A percentile compares a stretch with the other conserved stretches of the same genome.
Evolutionary conservation across 92 coral and sea anemone genomes (phyloP).

Genomic region (Plumapathes pennacea): DNA sequence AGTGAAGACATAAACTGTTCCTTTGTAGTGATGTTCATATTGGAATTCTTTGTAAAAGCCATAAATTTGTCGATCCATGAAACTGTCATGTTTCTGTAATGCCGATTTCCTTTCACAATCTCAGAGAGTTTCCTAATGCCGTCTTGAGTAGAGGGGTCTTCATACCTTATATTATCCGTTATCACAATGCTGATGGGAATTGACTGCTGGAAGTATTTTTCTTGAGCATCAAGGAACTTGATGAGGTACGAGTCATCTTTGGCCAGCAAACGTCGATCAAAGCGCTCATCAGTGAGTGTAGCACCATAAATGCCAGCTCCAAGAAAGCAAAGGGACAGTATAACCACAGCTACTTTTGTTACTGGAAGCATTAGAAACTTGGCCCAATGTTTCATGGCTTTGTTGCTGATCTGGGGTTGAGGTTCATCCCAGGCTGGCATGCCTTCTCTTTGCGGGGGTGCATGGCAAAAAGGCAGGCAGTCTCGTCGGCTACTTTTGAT

Average conservation of each 20-base stretch:
- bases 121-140: slow-evolving; percentile 48
- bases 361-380: slow-evolving; percentile 41
- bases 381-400: slow-evolving; percentile 59
- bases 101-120: slow-evolving; percentile 42
- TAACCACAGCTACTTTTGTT: slow-evolving; percentile 48
- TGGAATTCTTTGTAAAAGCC: slow-evolving; percentile 4
- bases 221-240: slow-evolving; percentile 50
- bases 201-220: slow-evolving; percentile 50
- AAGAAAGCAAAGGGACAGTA: slow-evolving; percentile 45
- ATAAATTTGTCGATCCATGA: slow-evolving; percentile 68
- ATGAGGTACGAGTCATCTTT: slow-evolving; percentile 72
- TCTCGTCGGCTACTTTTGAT: slow-evolving; percentile 80
- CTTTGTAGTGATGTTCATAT: not conserved
- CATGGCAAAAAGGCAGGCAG: slow-evolving; percentile 63
- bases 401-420: slow-evolving; percentile 44
- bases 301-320: slow-evolving; percentile 76
- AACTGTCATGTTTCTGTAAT: slow-evolving; percentile 46
- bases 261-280: slow-evolving; percentile 68
- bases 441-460: slow-evolving; percentile 36
- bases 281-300: slow-evolving; percentile 61
- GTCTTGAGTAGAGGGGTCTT: slow-evolving; percentile 22
- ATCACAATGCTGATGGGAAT: slow-evolving; percentile 59
- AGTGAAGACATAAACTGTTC: slow-evolving; percentile 42
- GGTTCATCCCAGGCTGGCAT: slow-evolving; percentile 71
- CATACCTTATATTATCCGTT: slow-evolving; percentile 36